Base-by-base conservation (phyloP, 2,113 vertebrate genomes). In the Sarotherodon lohbergeri region DNA sequence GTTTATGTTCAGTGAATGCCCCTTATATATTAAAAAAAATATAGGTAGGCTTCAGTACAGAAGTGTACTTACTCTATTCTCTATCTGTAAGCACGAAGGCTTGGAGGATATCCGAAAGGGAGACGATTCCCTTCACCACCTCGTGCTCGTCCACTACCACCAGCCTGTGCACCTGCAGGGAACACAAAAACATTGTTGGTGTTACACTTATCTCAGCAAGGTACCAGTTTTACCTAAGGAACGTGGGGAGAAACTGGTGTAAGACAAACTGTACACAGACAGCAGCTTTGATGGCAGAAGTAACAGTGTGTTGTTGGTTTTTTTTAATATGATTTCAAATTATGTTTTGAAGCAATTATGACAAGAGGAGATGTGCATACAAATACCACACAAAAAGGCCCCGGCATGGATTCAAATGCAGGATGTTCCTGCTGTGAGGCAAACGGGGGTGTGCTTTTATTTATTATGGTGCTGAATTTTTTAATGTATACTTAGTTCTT, bases 101-200 rank as follows among this genome's bases (percentile, higher is more conserved):
- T 94, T 99, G 98, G 57, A 99, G 96, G 93, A 99, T 98, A 93
- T 99, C 98, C 0, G 98, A 99, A 52, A 99, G 97, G 7, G 98
- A 99, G 7, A 99, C 96, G 1, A 99, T 99, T 43, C 98, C 98
- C 93, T 98, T 98, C 86, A 99, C 98, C 92, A 99, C 98, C 13
- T 99, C 96, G 59, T 96, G 97, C 88, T 99, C 98, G 4, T 99
- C 98, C 91, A 99, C 98, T 85, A 99, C 98, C 86, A 99, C 98
- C 91, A 99, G 94, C 90, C 98, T 97, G 95, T 99, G 98, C 90
- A 99, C 98, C 98, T 99, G 92, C 66, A 39, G 52, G 13, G 73
- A 41, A 85, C 5, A 87, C 10, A 24, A 11, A 13, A 80, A 29
- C 3, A 86, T 7, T 2, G 9, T 32, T 13, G 8, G 5, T 3